These are phyloP conservation scores for Parnassius smintheus DNA, from an alignment of 2,888 invertebrate species.

Conservation along the genomic window DNA sequence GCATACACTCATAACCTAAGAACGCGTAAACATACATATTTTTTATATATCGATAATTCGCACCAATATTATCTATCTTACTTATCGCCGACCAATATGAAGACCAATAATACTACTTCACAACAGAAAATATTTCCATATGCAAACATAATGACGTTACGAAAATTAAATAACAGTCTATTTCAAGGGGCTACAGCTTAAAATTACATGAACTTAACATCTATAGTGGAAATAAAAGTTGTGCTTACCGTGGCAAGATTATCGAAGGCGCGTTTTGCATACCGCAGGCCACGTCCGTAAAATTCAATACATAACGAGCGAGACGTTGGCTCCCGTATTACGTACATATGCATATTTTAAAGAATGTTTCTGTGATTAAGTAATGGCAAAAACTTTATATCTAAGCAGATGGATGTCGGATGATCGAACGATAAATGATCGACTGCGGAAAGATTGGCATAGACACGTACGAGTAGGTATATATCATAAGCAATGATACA, in stretches of 20 bases:
- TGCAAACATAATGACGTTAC: constrained; percentile 9
- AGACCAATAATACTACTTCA: constrained; percentile 28
- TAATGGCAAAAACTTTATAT: constrained; percentile 26
- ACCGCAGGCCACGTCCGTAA: constrained; percentile 70
- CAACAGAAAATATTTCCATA: constrained; percentile 26
- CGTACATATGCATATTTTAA: constrained; percentile 59
- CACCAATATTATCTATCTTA: constrained; percentile 20
- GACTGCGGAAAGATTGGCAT: no score
- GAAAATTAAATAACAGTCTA: constrained; percentile 10
- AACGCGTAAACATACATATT: constrained; percentile 16
- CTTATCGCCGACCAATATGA: constrained; percentile 22
- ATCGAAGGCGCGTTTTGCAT: constrained; percentile 73
- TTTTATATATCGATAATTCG: constrained; percentile 22
- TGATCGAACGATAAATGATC: no score
- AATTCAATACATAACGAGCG: constrained; percentile 71
- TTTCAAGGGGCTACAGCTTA: constrained; percentile 14
- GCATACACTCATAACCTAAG: constrained; percentile 11
- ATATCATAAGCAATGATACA: no score
- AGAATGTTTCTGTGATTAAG: constrained; percentile 47
- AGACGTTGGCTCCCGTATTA: constrained; percentile 67
- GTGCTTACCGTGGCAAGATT: constrained; percentile 57
- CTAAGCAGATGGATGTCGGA: background rate
- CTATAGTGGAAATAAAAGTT: constrained; percentile 46
- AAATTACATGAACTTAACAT: constrained; percentile 9
- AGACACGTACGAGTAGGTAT: no score